These are phyloP conservation scores for Eidolon dupreanum DNA, from an alignment of 2,797 vertebrate species.

Conservation along the genomic window DNA sequence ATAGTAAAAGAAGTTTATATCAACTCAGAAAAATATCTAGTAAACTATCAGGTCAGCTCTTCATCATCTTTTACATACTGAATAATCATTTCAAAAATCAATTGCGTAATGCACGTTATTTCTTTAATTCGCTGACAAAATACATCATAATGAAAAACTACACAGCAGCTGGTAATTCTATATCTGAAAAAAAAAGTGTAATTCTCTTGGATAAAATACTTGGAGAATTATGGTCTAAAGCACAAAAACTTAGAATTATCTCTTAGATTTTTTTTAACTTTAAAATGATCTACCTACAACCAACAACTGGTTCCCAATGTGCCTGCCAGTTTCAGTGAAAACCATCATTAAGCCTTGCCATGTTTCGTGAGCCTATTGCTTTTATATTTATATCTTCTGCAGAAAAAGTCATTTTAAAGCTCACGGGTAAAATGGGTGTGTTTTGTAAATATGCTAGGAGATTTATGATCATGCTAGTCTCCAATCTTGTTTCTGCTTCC, in stretches of 20 bases:
- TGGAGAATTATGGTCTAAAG: constrained; percentile 67
- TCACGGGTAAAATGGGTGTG: neutral
- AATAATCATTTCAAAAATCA: neutral
- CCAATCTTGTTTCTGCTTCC: neutral
- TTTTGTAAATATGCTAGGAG: constrained; percentile 28
- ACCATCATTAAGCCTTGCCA: constrained; percentile 47
- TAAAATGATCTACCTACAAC: constrained; percentile 74
- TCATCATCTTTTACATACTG: neutral
- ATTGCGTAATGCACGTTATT: constrained; percentile 18
- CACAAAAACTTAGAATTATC: constrained; percentile 77
- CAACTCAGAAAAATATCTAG: neutral
- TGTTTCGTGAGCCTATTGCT: constrained; percentile 38
- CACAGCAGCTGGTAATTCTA: constrained; percentile 59
- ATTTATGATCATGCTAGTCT: neutral
- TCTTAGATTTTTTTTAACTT: constrained; percentile 59
- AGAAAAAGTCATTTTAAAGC: constrained; percentile 55
- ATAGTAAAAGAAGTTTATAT: neutral
- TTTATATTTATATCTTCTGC: constrained; percentile 52
- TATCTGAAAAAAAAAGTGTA: constrained; percentile 52
- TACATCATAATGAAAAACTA: constrained; percentile 65
- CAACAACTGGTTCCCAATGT: constrained; percentile 69
- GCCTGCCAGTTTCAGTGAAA: constrained; percentile 78
- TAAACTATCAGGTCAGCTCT: neutral
- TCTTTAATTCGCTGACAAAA: constrained; percentile 67
- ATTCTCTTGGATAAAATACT: constrained; percentile 72